A percentile compares a stretch with the other conserved stretches of the same genome.
These are phyloP conservation scores for Acleris holmiana DNA, from an alignment of 2,888 invertebrate species.

Conservation along the genomic window DNA sequence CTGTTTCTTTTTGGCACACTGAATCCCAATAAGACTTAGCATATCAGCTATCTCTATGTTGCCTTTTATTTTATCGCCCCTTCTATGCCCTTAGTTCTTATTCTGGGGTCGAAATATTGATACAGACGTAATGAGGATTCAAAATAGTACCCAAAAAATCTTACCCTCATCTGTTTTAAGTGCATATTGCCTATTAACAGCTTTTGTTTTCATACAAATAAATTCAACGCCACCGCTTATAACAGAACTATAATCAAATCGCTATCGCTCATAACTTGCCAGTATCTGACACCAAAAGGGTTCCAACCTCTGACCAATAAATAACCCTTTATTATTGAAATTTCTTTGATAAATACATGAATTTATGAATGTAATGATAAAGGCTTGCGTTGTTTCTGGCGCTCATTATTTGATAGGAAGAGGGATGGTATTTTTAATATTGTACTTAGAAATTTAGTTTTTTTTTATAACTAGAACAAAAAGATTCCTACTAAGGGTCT, in stretches of 20 bases:
- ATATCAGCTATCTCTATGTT: no score
- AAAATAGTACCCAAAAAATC: no score
- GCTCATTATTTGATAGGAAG: conserved; percentile 21
- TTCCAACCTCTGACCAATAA: conserved; percentile 31
- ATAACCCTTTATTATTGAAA: conserved; percentile 36
- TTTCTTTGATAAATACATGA: conserved; percentile 37
- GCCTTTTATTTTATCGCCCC: no score
- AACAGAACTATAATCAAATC: neutral
- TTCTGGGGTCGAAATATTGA: no score
- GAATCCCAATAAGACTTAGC: no score
- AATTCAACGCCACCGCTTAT: no score
- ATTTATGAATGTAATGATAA: conserved; percentile 34
- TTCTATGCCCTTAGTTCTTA: no score
- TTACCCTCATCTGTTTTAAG: no score
- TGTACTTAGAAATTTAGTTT: neutral
- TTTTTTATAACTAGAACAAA: neutral
- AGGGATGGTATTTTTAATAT: conserved; percentile 7
- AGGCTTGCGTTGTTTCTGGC: conserved; percentile 15
- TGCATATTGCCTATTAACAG: no score
- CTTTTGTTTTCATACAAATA: no score
- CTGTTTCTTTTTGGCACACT: no score
- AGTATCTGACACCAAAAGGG: conserved; percentile 15
- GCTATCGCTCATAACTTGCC: conserved; percentile 3
- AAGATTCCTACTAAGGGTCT: neutral
- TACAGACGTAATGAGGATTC: no score